phyloP scores from a whole-genome alignment of 1,140 invertebrate species.

The Glomeris maerens region DNA sequence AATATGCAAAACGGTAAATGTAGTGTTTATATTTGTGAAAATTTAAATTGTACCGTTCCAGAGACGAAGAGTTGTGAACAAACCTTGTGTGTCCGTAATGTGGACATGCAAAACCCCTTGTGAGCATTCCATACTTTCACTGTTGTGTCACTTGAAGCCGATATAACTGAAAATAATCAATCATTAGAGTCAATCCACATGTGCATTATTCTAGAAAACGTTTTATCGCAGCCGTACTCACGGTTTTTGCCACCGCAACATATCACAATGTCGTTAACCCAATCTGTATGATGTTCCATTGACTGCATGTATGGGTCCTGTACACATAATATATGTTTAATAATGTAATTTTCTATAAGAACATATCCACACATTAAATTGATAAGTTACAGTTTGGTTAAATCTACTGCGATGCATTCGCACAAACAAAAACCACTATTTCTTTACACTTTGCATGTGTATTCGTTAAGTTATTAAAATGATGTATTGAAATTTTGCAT shows the following conservation, averaged over 20 bases:
- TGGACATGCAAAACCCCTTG: conserved; percentile 99
- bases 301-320: conserved; percentile 82
- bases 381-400: background rate
- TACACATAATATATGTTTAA: conserved; percentile 8
- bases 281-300: conserved; percentile 97
- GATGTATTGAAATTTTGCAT: no score
- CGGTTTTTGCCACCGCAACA: conserved; percentile 92
- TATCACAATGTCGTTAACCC: conserved; percentile 98
- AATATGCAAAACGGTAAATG: no score
- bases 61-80: no score
- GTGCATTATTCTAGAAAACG: no score
- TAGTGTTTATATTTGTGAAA: no score
- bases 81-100: conserved; percentile 82
- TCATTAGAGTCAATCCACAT: no score
- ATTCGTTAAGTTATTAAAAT: no score
- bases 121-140: conserved; percentile 99
- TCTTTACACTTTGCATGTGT: no score
- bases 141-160: conserved; percentile 96
- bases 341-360: conserved; percentile 11
- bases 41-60: no score
- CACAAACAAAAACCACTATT: no score
- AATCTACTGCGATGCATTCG: no score
- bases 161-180: conserved; percentile 78
- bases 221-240: no score
- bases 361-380: background rate